These are phyloP conservation scores for Papilio gigon DNA, from an alignment of 2,888 invertebrate species.

Conservation along the genomic window DNA sequence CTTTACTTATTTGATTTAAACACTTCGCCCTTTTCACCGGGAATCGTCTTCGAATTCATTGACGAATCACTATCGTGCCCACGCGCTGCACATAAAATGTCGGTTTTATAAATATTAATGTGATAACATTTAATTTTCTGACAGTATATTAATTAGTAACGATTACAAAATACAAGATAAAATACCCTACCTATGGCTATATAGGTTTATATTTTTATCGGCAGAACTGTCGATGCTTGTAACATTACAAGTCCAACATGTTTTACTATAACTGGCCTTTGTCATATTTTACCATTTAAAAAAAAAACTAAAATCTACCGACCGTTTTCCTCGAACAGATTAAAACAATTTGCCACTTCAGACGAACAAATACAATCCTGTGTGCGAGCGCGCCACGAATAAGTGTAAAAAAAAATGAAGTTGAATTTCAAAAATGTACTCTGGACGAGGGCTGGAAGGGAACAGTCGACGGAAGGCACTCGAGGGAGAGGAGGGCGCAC, in stretches of 20 bases:
- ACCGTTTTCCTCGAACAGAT: slow-evolving; percentile 20
- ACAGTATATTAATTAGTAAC: slow-evolving; percentile 16
- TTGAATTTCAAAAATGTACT: slow-evolving; percentile 64
- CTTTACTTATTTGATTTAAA: slow-evolving; percentile 41
- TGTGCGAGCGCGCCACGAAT: slow-evolving; percentile 49
- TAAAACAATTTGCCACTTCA: slow-evolving; percentile 40
- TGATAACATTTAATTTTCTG: background rate
- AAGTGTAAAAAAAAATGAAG: slow-evolving; percentile 60
- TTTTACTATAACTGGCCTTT: background rate
- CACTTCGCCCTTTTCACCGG: slow-evolving; percentile 12
- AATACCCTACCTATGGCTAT: background rate
- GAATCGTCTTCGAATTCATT: slow-evolving; percentile 14
- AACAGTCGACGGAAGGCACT: slow-evolving; percentile 70
- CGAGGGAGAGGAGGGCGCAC: slow-evolving; percentile 67
- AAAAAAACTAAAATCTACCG: slow-evolving; percentile 36
- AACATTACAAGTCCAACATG: background rate
- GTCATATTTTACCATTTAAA: background rate
- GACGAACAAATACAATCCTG: slow-evolving; percentile 37
- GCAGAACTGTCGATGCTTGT: background rate
- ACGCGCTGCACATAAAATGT: background rate
- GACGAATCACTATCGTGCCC: slow-evolving; percentile 6
- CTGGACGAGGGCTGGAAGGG: slow-evolving; percentile 61
- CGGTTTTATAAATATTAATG: slow-evolving; percentile 25
- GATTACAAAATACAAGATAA: slow-evolving; percentile 8
- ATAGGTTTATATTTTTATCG: background rate